Evolutionary conservation across 2,113 vertebrate species (phyloP), one percentile per base, ranked within the genome.

Genomic region (Cyanocitta stelleri): DNA sequence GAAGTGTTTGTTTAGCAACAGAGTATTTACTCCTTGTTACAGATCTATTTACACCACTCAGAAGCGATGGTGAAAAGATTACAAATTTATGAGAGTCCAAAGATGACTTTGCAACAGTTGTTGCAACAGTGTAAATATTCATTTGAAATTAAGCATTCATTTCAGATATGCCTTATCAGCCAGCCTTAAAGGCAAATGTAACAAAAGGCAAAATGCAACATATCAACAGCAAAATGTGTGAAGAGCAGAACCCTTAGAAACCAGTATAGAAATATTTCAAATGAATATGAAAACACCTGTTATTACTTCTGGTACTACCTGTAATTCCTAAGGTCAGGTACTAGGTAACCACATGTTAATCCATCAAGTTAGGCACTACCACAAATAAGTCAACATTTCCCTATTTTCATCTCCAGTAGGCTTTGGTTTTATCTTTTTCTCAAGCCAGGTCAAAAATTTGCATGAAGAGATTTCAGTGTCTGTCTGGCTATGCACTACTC

Each of bases 391-490:
- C 55, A 88, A 33, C 51, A 55, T 63, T 82, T 68, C 77, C 87
- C 87, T 75, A 0, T 85, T 89, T 94, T 85, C 41, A 51, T 58
- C 78, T 90, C 71, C 71, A 90, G 63, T 52, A 41, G 89, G 71
- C 52, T 83, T 80, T 85, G 64, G 76, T 55, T 97, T 95, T 81
- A 67, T 85, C 52, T 58, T 77, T 73, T 82, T 87, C 91, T 94
- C 69, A 87, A 89, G 59, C 67, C 74, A 66, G 51, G 52, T 67
- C 66, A 93, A 80, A 79, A 68, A 83, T 94, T 80, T 94, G 74
- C 94, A 92, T 79, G 73, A 68, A 79, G 95, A 83, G 39, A 90
- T 90, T 85, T 67, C 85, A 82, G 0, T 87, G 95, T 58, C 87
- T 84, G 17, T 48, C 61, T 96, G 82, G 62, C 78, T 62, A 23